Percentiles rank a stretch among this genome's conserved stretches.
These are phyloP conservation scores for Drosophila orosa DNA, from an alignment of 1,140 invertebrate genomes.

Conservation along the genomic window DNA sequence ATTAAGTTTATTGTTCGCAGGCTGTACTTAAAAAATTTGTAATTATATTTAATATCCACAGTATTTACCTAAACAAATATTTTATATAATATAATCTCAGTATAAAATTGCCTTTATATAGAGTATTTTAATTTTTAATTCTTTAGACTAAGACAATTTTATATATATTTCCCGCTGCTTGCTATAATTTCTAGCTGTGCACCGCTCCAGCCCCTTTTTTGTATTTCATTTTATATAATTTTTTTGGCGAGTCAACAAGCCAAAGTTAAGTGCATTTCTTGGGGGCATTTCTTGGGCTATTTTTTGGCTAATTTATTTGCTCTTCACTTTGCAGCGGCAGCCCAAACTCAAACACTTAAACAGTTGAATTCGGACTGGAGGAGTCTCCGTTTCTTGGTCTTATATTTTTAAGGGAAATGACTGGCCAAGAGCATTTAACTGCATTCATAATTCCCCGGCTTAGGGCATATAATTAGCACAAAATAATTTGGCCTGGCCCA, in stretches of 20 bases:
- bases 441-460: constrained; percentile 55
- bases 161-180: neutral
- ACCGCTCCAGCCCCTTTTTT: neutral
- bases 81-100: no score
- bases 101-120: no score
- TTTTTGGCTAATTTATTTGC: constrained; percentile 73
- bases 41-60: no score
- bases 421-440: constrained; percentile 34
- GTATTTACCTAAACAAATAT: no score
- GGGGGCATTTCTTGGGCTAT: constrained; percentile 52
- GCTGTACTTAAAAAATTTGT: no score
- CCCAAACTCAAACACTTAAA: constrained; percentile 52
- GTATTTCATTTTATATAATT: constrained; percentile 10
- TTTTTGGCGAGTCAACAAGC: constrained; percentile 39
- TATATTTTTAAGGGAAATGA: constrained; percentile 20
- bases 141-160: neutral
- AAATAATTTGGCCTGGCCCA: constrained; percentile 52
- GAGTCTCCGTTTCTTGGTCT: constrained; percentile 2
- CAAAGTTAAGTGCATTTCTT: constrained; percentile 56
- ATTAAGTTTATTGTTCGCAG: no score
- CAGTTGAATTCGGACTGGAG: constrained; percentile 44
- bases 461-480: constrained; percentile 55
- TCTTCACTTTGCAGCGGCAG: constrained; percentile 58
- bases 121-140: neutral
- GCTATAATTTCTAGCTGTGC: neutral